Evolutionary conservation across 2,113 vertebrate species (phyloP).

Genomic region (Chloebia gouldiae): DNA sequence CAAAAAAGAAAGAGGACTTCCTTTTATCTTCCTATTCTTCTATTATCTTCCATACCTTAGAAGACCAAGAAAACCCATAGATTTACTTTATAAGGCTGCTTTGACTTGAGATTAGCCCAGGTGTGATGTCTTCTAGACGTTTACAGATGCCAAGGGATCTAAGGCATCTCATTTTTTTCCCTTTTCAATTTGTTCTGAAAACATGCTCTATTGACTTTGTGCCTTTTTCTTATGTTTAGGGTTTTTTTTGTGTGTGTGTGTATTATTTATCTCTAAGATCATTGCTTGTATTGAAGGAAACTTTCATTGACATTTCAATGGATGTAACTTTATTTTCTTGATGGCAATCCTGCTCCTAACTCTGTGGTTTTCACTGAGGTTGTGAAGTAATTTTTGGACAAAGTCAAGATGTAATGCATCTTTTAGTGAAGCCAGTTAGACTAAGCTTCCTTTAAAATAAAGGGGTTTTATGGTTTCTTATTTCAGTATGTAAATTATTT

Average conservation of each 20-base stretch:
- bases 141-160: constrained; percentile 12
- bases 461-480: background rate
- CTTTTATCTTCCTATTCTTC: background rate
- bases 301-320: background rate
- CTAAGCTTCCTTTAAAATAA: background rate
- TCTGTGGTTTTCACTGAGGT: background rate
- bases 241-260: background rate
- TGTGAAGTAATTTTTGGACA: background rate
- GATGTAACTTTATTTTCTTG: background rate
- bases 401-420: background rate
- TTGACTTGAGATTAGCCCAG: background rate
- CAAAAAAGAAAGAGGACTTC: background rate
- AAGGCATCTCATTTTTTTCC: background rate
- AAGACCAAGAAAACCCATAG: background rate
- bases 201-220: background rate
- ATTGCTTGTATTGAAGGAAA: background rate
- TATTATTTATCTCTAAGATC: background rate
- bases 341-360: background rate
- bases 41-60: background rate
- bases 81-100: constrained; percentile 5
- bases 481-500: background rate
- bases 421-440: background rate
- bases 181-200: constrained; percentile 13
- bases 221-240: background rate
- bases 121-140: constrained; percentile 17